These are phyloP conservation scores for Leucoma salicis DNA, from an alignment of 2,888 invertebrate species.

Conservation along the genomic window DNA sequence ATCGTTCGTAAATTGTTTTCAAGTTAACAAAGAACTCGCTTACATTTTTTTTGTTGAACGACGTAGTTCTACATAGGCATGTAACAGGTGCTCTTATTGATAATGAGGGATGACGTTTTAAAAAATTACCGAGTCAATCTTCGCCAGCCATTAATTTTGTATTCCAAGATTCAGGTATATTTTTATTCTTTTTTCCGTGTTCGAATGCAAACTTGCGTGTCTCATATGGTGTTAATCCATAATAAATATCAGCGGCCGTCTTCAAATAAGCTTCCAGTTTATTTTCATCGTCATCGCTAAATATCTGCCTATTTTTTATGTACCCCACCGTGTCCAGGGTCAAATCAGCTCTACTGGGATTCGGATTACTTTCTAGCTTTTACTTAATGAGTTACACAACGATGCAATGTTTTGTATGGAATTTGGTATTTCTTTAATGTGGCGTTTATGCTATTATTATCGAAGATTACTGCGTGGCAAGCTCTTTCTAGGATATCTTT, in stretches of 20 bases:
- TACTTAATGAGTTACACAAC: constrained; percentile 4
- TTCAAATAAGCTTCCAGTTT: constrained; percentile 8
- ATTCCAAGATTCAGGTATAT: constrained; percentile 6
- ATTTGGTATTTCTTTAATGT: constrained; percentile 6
- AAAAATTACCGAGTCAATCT: constrained; percentile 8
- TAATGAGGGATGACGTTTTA: constrained; percentile 3
- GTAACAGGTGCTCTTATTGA: constrained; percentile 6
- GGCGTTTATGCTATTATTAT: constrained; percentile 17
- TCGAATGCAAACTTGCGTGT: constrained; percentile 8
- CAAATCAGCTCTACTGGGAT: constrained; percentile 1
- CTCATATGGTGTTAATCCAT: constrained; percentile 9
- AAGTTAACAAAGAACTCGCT: constrained; percentile 10
- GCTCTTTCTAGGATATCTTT: constrained; percentile 8
- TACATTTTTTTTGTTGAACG: constrained; percentile 14
- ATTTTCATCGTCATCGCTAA: constrained; percentile 15
- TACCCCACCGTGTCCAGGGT: constrained; percentile 6
- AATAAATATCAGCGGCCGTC: constrained; percentile 13
- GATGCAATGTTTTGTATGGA: constrained; percentile 10
- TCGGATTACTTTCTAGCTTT: constrained; percentile 3
- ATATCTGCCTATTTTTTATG: constrained; percentile 15
- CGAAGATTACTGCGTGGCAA: constrained; percentile 14
- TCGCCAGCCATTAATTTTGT: constrained; percentile 8
- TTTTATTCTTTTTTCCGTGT: constrained; percentile 5
- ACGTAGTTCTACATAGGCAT: constrained; percentile 8
- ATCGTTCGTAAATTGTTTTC: constrained; percentile 5